Evolutionary conservation across 2,888 invertebrate genomes (phyloP), one percentile per base, ranked within the genome.

Genomic region (Odontothrips loti): DNA sequence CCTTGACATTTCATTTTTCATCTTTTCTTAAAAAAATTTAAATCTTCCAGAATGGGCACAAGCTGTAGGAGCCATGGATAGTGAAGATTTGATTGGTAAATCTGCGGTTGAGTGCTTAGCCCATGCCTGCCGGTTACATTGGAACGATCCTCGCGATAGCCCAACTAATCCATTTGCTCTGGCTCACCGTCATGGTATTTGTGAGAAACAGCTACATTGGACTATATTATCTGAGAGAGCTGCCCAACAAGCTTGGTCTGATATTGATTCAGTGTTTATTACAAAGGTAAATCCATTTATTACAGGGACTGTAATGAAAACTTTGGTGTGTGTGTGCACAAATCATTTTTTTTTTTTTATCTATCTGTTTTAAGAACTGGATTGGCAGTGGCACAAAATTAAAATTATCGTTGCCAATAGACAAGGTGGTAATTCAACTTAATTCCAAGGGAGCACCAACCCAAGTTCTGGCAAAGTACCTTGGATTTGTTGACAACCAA

Each of bases 201-300:
- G 87, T 88, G 90, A 89, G 0, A 87, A 91, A 1, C 93, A 93
- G 83, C 93, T 92, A 84, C 93, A 94, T 84, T 93, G 93, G 91
- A 91, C 92, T 0, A 92, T 91, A 0, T 85, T 94, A 0, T 91
- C 91, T 83, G 91, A 91, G 0, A 90, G 91, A 85, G 91, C 91
- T 0, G 89, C 89, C 78, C 85, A 89, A 1, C 89, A 89, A 82
- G 90, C 90, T 63, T 92, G 92, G 92, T 90, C 91, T 0, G 89
- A 91, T 20, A 89, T 92, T 0, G 91, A 92, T 85, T 88, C 88
- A 78, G 86, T 92, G 17, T 90, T 92, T 79, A 89, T 91, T 79
- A 91, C 91, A 83, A 92, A 92, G 86, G 92, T 92, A 85, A 85
- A 84, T 51, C 79, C 15, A 27, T 68, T n/a, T 79, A 20, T 63